These are phyloP conservation scores for Candidula unifasciata DNA, from an alignment of 2,888 invertebrate genomes.

Conservation along the genomic window DNA sequence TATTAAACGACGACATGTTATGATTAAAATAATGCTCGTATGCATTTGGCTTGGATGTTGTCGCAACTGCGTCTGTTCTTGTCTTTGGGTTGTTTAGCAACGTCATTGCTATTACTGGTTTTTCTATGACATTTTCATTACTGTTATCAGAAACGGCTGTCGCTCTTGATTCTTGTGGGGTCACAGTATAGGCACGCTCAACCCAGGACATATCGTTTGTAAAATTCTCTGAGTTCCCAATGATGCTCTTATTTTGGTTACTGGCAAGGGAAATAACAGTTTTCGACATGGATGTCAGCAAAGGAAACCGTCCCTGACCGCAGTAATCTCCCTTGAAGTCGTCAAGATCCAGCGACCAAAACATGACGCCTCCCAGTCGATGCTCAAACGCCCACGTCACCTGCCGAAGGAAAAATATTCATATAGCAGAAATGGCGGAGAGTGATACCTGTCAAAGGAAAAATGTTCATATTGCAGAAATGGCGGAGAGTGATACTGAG, in stretches of 20 bases:
- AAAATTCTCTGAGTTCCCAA: neutral
- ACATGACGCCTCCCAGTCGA: slow-evolving; percentile 80
- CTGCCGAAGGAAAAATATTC: slow-evolving; percentile 69
- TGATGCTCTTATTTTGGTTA: neutral
- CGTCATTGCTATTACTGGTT: too few relatives aligned
- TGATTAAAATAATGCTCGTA: too few relatives aligned
- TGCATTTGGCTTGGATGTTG: too few relatives aligned
- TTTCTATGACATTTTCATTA: neutral
- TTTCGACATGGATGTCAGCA: slow-evolving; percentile 60
- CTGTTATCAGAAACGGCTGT: neutral
- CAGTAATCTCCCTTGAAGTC: slow-evolving; percentile 71
- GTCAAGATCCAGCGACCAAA: slow-evolving; percentile 72
- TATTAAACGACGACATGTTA: too few relatives aligned
- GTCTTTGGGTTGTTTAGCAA: neutral
- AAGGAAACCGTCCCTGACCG: slow-evolving; percentile 64
- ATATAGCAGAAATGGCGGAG: too few relatives aligned
- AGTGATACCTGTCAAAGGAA: too few relatives aligned
- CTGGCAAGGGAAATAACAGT: slow-evolving; percentile 45
- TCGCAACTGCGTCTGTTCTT: neutral
- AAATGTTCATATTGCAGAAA: too few relatives aligned
- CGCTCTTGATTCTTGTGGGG: neutral
- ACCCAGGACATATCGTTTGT: neutral
- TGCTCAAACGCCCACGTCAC: slow-evolving; percentile 86
- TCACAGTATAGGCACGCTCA: neutral
- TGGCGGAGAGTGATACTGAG: too few relatives aligned